Evolutionary conservation across 2,797 vertebrate genomes (phyloP), one percentile per base, ranked within the genome.

Genomic region (Crenichthys baileyi): DNA sequence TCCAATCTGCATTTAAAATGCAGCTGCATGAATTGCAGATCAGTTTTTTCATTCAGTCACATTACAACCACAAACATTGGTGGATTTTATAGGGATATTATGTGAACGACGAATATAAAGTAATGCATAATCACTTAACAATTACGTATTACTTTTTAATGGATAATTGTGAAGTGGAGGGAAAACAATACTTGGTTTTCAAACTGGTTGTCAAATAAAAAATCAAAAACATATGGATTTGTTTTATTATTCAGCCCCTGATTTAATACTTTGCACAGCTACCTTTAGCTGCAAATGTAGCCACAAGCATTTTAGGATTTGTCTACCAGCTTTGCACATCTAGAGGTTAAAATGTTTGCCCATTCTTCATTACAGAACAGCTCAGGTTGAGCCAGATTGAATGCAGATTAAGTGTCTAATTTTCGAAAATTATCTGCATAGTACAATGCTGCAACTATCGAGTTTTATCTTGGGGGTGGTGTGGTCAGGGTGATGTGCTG

Each of bases 1-100:
- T 91, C 84, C 77, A 86, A 79, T 75, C 82, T 79, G 75, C 73
- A 74, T 72, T 87, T 83, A 85, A 87, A 53, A 48, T 31, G 78
- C 77, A 78, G 70, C n/a, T 0, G 77, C 63, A 72, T 70, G 61
- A 70, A 87, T 82, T 79, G 20, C 29, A 83, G 68, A 82, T 82
- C 81, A 79, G 55, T 44, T 88, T 83, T n/a, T n/a, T n/a, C n/a
- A 68, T 68, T 44, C 20, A 24, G 36, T 44, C 9, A 44, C 36
- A 44, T 44, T 29, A 24, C 11, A 58, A n/a, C 3, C 8, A 58
- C 11, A 12, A 58, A 7, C 1, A 65, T 24, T 9, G 6, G 22
- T 22, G 18, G 18, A 11, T 20, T 67, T 24, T 41, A 39, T 22
- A 24, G 8, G 36, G 20, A 24, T 41, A 5, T 20, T 36, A 36